Percentiles rank a stretch among this genome's conserved stretches.
These are phyloP conservation scores for Sitobion miscanthi DNA, from an alignment of 1,140 invertebrate species.

Conservation along the genomic window DNA sequence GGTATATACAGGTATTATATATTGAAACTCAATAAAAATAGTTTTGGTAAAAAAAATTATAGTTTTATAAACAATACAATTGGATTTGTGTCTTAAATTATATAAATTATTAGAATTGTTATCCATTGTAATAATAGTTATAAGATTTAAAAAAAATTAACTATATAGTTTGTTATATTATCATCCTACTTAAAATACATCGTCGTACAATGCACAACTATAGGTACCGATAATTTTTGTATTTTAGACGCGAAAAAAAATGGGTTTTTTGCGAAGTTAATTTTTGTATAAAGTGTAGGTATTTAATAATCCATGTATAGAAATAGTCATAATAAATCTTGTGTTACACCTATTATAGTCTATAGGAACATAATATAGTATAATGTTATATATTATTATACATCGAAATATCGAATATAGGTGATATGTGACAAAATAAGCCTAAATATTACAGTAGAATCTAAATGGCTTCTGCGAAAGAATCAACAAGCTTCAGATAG, in stretches of 20 bases:
- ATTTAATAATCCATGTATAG: not conserved
- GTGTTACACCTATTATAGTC: not conserved
- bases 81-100: not conserved
- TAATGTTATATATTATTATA: too few relatives aligned
- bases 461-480: too few relatives aligned
- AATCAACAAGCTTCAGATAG: too few relatives aligned
- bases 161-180: too few relatives aligned
- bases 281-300: not conserved
- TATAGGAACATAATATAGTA: not conserved
- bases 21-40: not conserved
- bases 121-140: not conserved
- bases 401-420: not conserved
- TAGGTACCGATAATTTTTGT: too few relatives aligned
- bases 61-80: not conserved
- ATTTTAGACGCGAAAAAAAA: too few relatives aligned
- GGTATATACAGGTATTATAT: too few relatives aligned
- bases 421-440: not conserved
- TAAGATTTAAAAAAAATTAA: not conserved
- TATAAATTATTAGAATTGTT: not conserved
- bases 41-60: not conserved
- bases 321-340: not conserved
- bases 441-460: not conserved
- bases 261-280: not conserved
- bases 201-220: too few relatives aligned
- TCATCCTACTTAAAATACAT: too few relatives aligned